These are phyloP conservation scores for Tragelaphus strepsiceros DNA, from an alignment of 2,113 vertebrate genomes.

Conservation along the genomic window DNA sequence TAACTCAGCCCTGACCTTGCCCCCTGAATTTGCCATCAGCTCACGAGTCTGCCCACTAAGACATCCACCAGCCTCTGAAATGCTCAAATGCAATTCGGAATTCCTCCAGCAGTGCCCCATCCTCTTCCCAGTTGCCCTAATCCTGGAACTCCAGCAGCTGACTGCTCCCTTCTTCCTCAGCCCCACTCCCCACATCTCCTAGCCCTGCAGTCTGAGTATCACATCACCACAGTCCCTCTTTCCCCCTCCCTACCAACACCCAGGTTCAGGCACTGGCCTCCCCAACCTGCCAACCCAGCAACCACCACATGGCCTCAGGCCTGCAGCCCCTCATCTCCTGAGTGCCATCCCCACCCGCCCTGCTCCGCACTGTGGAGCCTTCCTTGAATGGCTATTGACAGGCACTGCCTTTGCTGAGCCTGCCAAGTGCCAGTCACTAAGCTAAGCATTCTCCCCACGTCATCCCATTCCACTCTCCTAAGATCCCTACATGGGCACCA, in stretches of 20 bases:
- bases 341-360: neutral
- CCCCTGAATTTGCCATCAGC: neutral
- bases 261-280: neutral
- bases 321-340: neutral
- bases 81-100: rapidly evolving
- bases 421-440: neutral
- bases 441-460: neutral
- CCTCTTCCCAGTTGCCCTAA: neutral
- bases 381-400: neutral
- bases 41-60: neutral
- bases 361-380: rapidly evolving
- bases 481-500: rapidly evolving
- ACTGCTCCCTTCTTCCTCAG: neutral
- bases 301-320: neutral
- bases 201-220: neutral
- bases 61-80: neutral
- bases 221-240: neutral
- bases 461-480: neutral
- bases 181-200: neutral
- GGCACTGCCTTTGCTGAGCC: neutral
- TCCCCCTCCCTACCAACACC: rapidly evolving
- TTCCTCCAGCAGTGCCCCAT: neutral
- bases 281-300: neutral
- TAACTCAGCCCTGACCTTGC: neutral
- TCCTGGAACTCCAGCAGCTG: neutral